Evolutionary conservation across 2,888 invertebrate species (phyloP), one percentile per base, ranked within the genome.

Genomic region (Drosophila ochracea): DNA sequence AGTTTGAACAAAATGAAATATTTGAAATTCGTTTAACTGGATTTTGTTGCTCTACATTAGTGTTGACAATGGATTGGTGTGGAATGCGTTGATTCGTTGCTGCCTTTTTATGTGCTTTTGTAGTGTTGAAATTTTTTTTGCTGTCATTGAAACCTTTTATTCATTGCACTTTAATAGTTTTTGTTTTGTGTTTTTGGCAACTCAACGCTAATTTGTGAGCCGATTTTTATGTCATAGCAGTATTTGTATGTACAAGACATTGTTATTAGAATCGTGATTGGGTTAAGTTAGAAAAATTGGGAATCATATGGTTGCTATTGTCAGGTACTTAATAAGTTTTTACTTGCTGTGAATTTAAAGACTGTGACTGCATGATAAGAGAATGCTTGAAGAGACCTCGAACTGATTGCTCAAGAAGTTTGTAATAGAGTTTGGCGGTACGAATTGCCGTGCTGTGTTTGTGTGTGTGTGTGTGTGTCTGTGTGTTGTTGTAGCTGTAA

Each of bases 101-200:
- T 54, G 28, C 4, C n/a, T 43, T 47, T 50, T 30, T n/a, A 39
- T 71, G 53, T 68, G 60, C 47, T 43, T 80, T 62, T 63, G 47
- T 76, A 59, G 35, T 73, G 58, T 73, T 69, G 19, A 43, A 61
- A 49, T 66, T 68, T 39, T 39, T 70, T 55, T 79, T 73, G 68
- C 73, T 91, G 73, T 78, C 67, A 57, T 82, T 92, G 91, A 92
- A 92, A 92, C 91, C 91, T 91, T 90, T 92, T 84, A 73, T 68
- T 63, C 78, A 78, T 80, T 75, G 61, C 73, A 75, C 75, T 71
- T 68, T 63, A 58, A 60, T 28, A n/a, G 39, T 41, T 49, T 67
- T 67, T 65, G 28, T 37, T 59, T 50, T 65, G 52, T 58, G n/a
- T 63, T 52, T 52, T 75, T 63, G 68, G 69, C 69, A 79, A 82